Evolutionary conservation across 2,113 vertebrate species (phyloP).

Genomic region (Psittacus erithacus): DNA sequence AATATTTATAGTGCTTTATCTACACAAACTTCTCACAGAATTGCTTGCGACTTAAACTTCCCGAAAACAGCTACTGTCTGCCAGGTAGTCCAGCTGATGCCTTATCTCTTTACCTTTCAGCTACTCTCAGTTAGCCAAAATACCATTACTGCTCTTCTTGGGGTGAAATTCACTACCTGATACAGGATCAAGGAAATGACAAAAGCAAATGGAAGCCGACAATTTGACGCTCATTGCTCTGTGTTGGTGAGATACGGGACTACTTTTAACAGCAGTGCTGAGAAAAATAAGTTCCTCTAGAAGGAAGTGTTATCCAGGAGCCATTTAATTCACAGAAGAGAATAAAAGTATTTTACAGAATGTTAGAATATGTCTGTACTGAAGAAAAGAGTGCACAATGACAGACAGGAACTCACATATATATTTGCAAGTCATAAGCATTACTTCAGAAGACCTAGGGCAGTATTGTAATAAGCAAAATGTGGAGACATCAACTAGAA

Average conservation of each 20-base stretch:
- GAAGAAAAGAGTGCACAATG: not conserved
- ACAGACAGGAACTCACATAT: not conserved
- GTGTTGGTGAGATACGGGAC: not conserved
- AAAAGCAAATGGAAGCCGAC: not conserved
- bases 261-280: not conserved
- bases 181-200: not conserved
- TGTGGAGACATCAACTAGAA: not conserved
- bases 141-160: not conserved
- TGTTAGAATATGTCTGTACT: not conserved
- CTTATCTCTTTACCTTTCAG: not conserved
- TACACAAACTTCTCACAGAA: not conserved
- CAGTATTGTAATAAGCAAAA: not conserved
- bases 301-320: not conserved
- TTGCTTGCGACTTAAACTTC: not conserved
- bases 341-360: not conserved
- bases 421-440: not conserved
- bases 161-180: not conserved
- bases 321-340: not conserved
- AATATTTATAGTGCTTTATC: not conserved
- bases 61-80: not conserved
- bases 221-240: not conserved
- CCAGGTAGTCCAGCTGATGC: not conserved
- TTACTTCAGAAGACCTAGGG: not conserved
- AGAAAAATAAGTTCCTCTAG: not conserved
- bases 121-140: not conserved